Evolutionary conservation across 2,888 invertebrate genomes (phyloP).

Genomic region (Sthenelais limicola): DNA sequence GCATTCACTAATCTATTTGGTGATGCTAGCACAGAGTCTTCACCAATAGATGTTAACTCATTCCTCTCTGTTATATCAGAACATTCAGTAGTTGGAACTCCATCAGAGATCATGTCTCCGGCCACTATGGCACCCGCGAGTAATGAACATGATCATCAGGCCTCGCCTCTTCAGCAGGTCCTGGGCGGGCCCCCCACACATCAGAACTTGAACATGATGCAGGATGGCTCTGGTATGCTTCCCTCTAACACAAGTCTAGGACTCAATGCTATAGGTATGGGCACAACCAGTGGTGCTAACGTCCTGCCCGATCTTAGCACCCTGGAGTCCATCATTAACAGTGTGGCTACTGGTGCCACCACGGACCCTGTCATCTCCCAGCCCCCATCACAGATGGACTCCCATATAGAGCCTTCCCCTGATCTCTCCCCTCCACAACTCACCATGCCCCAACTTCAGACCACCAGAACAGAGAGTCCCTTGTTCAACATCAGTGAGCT

Average conservation of each 20-base stretch:
- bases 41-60: conserved; percentile 38
- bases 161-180: conserved; percentile 5
- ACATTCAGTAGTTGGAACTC: conserved; percentile 1
- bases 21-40: background rate
- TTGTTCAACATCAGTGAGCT: conserved; percentile 7
- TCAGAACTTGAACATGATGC: background rate
- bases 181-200: conserved; percentile 11
- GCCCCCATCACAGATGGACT: conserved; percentile 17
- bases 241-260: conserved; percentile 13
- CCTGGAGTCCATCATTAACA: conserved; percentile 27
- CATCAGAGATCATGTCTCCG: conserved; percentile 1
- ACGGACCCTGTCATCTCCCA: background rate
- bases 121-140: background rate
- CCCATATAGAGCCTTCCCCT: background rate
- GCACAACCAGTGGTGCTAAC: too few relatives aligned
- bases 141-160: conserved; percentile 27
- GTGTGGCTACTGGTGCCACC: conserved; percentile 11
- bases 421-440: conserved; percentile 6
- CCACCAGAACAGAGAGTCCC: conserved; percentile 1
- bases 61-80: conserved; percentile 36
- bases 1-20: conserved; percentile 20
- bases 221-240: background rate
- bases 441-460: conserved; percentile 15
- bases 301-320: conserved; percentile 9
- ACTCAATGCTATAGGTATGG: background rate